Evolutionary conservation across 2,113 vertebrate genomes (phyloP), one percentile per base, ranked within the genome.

Genomic region (Alexandromys fortis): DNA sequence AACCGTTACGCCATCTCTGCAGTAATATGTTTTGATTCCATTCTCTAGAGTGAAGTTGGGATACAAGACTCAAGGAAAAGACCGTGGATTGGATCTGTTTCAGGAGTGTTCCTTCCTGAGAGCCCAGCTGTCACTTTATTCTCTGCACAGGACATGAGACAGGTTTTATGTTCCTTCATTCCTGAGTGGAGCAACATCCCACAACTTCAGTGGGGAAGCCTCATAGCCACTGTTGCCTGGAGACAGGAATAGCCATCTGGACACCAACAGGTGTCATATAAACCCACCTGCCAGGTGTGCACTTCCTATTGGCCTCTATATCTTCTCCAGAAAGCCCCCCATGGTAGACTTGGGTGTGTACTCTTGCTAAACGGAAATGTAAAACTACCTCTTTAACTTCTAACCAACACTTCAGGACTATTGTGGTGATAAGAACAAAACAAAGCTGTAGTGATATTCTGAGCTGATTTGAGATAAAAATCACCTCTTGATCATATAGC

Each of bases 281-380:
- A 45, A 47, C 63, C 28, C 16, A n/a, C 30, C 58, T 1, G 2
- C 33, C 21, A 72, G 1, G 21, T 12, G 24, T 26, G 0, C 21
- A n/a, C 3, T 67, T 19, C 30, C 0, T 52, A 0, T 7, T 45
- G 16, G 35, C 7, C 17, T 16, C 4, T 30, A 8, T 4, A 12
- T 76, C n/a, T 76, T 76, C 22, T 28, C 22, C 73, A 8, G 35
- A 42, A 28, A 76, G 42, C n/a, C 73, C 26, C 42, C 12, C 2
- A 10, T 38, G n/a, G 35, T 38, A 38, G 70, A n/a, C n/a, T 22
- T 21, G n/a, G 70, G 5, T 58, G 55, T 58, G 55, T 21, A 58
- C 55, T 58, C 55, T 58, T 58, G 17, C 5, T 58, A 21, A 55
- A 17, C 4, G 55, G 55, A 55, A 55, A 55, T 1, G 16, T 55